Percentiles rank a stretch among this genome's conserved stretches.
Conservation (phyloP, 2,113 vertebrate species). For the Pelmatolapia mariae region DNA sequence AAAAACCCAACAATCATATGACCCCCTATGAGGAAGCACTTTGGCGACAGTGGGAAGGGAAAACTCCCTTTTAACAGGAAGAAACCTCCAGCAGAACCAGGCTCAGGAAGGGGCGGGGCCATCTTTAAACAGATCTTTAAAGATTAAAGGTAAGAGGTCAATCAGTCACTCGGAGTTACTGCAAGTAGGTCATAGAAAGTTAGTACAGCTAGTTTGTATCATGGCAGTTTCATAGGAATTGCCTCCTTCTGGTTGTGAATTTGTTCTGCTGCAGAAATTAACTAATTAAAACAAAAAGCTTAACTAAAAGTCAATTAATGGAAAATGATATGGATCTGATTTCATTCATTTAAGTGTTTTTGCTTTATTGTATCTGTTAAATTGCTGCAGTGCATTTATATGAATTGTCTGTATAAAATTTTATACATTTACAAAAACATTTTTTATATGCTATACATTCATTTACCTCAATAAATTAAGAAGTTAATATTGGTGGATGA, state of each 20-base stretch:
- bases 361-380: not conserved
- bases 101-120: not conserved
- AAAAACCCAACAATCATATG: not conserved
- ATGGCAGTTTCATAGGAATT: not conserved
- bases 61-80: not conserved
- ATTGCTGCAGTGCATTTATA: not conserved
- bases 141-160: not conserved
- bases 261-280: not conserved
- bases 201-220: not conserved
- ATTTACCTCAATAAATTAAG: not conserved
- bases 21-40: accelerated
- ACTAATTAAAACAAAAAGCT: not conserved
- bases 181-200: not conserved
- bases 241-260: not conserved
- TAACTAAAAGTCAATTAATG: not conserved
- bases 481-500: not conserved
- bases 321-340: not conserved
- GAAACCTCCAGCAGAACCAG: not conserved
- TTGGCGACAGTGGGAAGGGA: not conserved
- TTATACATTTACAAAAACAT: not conserved
- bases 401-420: not conserved
- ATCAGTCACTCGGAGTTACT: not conserved
- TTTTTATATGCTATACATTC: not conserved
- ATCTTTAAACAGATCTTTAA: not conserved
- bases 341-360: not conserved